phyloP scores from a whole-genome alignment of 2,113 vertebrate species.

The Eulemur macaco region DNA sequence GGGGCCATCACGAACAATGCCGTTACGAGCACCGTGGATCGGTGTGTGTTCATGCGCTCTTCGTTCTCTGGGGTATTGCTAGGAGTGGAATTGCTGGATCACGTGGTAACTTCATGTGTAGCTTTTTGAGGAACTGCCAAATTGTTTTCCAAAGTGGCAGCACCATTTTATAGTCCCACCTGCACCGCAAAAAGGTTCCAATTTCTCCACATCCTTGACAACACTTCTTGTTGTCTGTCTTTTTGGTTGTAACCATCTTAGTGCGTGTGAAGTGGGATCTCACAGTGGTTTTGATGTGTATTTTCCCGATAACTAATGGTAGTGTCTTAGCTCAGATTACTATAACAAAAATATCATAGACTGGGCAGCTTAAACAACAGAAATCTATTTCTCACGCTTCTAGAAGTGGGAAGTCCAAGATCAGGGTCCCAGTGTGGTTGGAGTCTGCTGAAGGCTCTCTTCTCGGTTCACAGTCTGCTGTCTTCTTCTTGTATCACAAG shows the following conservation, averaged over 20 bases:
- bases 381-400: not conserved
- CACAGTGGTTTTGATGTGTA: not conserved
- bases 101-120: not conserved
- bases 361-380: not conserved
- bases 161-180: not conserved
- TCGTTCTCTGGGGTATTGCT: not conserved
- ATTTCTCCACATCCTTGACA: not conserved
- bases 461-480: not conserved
- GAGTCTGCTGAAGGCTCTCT: not conserved
- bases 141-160: not conserved
- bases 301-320: not conserved
- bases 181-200: not conserved
- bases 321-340: not conserved
- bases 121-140: not conserved
- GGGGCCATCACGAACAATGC: not conserved
- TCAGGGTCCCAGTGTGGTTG: not conserved
- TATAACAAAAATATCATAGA: not conserved
- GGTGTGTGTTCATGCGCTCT: not conserved
- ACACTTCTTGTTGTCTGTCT: not conserved
- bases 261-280: not conserved
- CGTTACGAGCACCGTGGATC: not conserved
- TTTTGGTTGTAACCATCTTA: not conserved
- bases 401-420: not conserved
- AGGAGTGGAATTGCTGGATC: not conserved
- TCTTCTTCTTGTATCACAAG: not conserved